Evolutionary conservation across 2,888 invertebrate species (phyloP).

Genomic region (Lycocerus yunnanus): DNA sequence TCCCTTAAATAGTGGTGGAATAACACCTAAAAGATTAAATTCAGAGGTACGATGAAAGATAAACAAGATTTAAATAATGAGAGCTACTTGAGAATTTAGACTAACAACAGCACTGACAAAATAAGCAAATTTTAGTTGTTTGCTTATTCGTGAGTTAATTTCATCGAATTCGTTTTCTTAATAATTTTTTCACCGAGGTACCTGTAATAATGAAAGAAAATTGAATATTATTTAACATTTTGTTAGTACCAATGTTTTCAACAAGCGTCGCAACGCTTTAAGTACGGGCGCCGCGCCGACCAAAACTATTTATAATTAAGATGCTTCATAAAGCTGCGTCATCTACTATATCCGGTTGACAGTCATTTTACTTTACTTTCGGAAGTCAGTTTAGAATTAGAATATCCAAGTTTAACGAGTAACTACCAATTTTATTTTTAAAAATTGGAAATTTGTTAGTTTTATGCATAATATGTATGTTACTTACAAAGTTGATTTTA

Average conservation of each 20-base stretch:
- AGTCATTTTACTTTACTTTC: slow-evolving; percentile 19
- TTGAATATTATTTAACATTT: not conserved
- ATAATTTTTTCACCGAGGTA: too few relatives aligned
- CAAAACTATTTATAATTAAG: slow-evolving; percentile 37
- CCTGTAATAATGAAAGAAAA: not conserved
- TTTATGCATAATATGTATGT: not conserved
- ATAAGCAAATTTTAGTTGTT: not conserved
- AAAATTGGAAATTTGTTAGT: not conserved
- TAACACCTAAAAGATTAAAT: too few relatives aligned
- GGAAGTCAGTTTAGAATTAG: slow-evolving; percentile 24
- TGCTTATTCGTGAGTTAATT: not conserved
- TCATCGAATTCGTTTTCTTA: not conserved
- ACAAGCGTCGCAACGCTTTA: slow-evolving; percentile 5
- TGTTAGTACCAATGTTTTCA: not conserved
- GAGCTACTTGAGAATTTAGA: too few relatives aligned
- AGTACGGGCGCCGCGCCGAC: slow-evolving; percentile 40
- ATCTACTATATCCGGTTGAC: slow-evolving; percentile 29
- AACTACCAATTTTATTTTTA: slow-evolving; percentile 2
- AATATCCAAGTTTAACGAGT: slow-evolving; percentile 2
- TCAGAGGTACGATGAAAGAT: too few relatives aligned
- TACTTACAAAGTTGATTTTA: not conserved
- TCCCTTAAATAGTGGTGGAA: too few relatives aligned
- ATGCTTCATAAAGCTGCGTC: slow-evolving; percentile 27
- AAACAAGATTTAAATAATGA: too few relatives aligned
- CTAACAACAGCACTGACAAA: too few relatives aligned